phyloP scores from a whole-genome alignment of 1,140 invertebrate species.

The Oscheius sp. region DNA sequence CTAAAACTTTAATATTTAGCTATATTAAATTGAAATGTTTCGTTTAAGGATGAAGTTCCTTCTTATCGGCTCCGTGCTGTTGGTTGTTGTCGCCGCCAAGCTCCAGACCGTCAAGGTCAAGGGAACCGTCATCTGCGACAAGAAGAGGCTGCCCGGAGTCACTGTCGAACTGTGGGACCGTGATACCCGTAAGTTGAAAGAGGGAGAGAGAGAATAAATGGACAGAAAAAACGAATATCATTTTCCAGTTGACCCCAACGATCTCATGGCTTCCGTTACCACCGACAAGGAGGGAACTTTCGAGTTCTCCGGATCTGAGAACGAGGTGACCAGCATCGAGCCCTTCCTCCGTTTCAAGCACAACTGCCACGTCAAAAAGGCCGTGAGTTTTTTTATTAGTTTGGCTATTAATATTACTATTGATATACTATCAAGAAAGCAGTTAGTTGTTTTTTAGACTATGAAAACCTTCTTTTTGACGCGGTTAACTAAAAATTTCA shows the following conservation, averaged over 20 bases:
- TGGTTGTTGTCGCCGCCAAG: slow-evolving; percentile 16
- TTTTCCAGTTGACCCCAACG: slow-evolving; percentile 22
- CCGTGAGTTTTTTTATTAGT: not conserved
- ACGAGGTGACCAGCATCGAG: slow-evolving; percentile 32
- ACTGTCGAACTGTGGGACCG: slow-evolving; percentile 2
- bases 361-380: slow-evolving; percentile 33
- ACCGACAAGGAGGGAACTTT: slow-evolving; percentile 31
- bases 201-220: no score
- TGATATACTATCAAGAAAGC: no score
- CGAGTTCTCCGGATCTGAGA: slow-evolving; percentile 14
- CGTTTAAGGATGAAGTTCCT: slow-evolving; percentile 7
- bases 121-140: slow-evolving; percentile 23
- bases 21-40: not conserved
- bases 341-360: slow-evolving; percentile 34
- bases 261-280: slow-evolving; percentile 24
- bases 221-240: no score
- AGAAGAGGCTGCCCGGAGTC: slow-evolving; percentile 1
- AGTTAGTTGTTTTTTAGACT: no score
- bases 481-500: not conserved
- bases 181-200: slow-evolving; percentile 6
- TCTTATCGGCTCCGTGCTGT: slow-evolving; percentile 1
- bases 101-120: slow-evolving; percentile 18
- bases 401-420: no score
- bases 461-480: no score
- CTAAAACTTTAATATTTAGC: no score